phyloP scores from a whole-genome alignment of 2,888 invertebrate species.

The Amaurobius ferox region DNA sequence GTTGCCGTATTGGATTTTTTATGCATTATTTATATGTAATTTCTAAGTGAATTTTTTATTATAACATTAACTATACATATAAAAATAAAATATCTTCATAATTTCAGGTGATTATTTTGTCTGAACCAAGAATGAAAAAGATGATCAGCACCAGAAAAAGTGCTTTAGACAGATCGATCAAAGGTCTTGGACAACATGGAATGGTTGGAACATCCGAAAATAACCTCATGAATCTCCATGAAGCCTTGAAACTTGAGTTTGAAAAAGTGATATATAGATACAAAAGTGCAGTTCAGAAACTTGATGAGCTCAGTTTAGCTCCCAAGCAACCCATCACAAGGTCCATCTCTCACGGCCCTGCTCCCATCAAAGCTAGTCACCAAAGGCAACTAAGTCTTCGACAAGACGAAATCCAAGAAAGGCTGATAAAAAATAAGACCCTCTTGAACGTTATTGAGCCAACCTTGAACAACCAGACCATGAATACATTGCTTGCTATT shows the following conservation, averaged over 20 bases:
- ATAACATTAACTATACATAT: too few relatives aligned
- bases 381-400: slow-evolving; percentile 90
- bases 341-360: slow-evolving; percentile 80
- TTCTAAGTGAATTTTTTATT: too few relatives aligned
- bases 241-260: slow-evolving; percentile 88
- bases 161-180: slow-evolving; percentile 89
- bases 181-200: slow-evolving; percentile 91
- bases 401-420: slow-evolving; percentile 90
- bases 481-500: slow-evolving; percentile 85
- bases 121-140: slow-evolving; percentile 81
- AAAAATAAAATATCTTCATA: background rate
- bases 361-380: slow-evolving; percentile 91
- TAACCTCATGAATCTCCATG: slow-evolving; percentile 84
- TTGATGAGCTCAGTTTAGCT: slow-evolving; percentile 81
- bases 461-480: slow-evolving; percentile 87
- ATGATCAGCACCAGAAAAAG: slow-evolving; percentile 84
- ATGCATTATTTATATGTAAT: too few relatives aligned
- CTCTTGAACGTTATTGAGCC: slow-evolving; percentile 84
- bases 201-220: slow-evolving; percentile 82
- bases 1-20: too few relatives aligned
- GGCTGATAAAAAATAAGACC: slow-evolving; percentile 94
- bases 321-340: slow-evolving; percentile 75
- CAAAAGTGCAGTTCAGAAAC: slow-evolving; percentile 89
- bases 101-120: slow-evolving; percentile 79
- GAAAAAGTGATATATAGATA: slow-evolving; percentile 90